Base-by-base conservation (phyloP, 2,888 invertebrate genomes). In the Drosophila greeni region DNA sequence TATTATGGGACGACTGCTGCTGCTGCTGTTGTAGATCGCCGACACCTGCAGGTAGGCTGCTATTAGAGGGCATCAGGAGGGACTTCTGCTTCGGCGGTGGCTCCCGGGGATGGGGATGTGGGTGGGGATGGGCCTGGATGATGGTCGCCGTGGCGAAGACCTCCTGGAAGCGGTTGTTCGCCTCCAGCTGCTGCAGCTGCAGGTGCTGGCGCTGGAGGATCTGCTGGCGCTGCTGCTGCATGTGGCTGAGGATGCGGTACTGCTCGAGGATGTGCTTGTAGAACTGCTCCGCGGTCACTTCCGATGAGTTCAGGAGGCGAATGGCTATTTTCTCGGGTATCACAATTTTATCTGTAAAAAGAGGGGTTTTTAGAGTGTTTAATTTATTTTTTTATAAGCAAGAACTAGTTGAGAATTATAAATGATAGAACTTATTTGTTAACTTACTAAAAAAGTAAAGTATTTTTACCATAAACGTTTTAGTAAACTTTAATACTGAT, bases 301-400 rank as follows among this genome's bases (percentile, higher is more conserved):
- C 89, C 75, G 85, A 86, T 76, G 85, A 85, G 77, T 88, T 88
- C 45, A 86, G 78, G 73, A 87, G 87, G 69, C 85, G 87, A 75
- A 88, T 88, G 68, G 88, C 88, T 65, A 89, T 87, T 82, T 87
- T 87, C 78, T 89, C 89, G 70, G 89, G 88, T 84, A 89, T 88
- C 82, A 87, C 86, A 84, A 89, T 87, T 87, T 88, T 87, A 78
- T 88, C 89, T 87, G 79, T 49, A 86, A 85, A 42, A 24, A 1
- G 2, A 8, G 2, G 3, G 5, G 9, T n/a, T 23, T n/a, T 23
- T 8, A 8, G 0, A 5, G 23, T 12, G 20, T 2, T 40, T 20
- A 14, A 20, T 20, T 39, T 1, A 3, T 6, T 6, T 14, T 14
- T 20, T 4, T 5, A 5, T 11, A 2, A 11, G 26, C 26, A 1